These are phyloP conservation scores for Agelas oroides DNA, from an alignment of 37 sponge, comb jelly and placozoan genomes.

Conservation along the genomic window DNA sequence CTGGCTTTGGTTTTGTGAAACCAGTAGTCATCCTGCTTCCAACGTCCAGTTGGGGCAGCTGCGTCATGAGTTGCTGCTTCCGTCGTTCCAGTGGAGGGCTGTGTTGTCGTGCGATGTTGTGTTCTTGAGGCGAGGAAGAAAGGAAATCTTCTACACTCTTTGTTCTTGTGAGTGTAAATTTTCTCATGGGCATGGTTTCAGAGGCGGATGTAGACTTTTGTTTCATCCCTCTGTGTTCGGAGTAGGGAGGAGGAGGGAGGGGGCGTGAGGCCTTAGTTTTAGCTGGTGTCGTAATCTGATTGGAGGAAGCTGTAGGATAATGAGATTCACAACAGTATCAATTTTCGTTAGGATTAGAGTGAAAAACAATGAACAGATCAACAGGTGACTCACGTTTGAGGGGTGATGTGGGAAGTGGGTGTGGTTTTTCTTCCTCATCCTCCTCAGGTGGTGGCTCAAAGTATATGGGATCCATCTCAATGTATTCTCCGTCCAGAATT, in stretches of 20 bases:
- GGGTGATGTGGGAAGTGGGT: neutral
- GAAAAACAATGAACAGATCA: no score
- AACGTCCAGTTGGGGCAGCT: no score
- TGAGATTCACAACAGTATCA: no score
- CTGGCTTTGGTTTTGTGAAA: constrained; percentile 7
- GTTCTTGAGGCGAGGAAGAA: neutral
- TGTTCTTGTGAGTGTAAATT: constrained; percentile 8
- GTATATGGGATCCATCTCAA: constrained; percentile 60
- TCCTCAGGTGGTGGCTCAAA: constrained; percentile 27
- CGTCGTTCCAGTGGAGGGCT: neutral
- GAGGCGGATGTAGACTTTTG: neutral
- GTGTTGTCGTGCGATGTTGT: neutral
- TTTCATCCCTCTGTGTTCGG: neutral
- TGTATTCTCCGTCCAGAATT: constrained; percentile 57
- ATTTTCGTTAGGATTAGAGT: no score
- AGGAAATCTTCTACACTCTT: constrained; percentile 62
- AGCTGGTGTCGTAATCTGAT: neutral
- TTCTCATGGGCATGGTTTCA: neutral
- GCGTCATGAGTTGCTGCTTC: neutral
- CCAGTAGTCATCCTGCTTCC: no score
- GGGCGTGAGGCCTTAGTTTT: neutral
- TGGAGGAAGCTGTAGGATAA: neutral
- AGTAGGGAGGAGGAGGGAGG: constrained; percentile 25
- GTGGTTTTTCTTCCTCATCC: neutral
- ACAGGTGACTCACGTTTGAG: neutral